Evolutionary conservation across 2,888 invertebrate species (phyloP), one percentile per base, ranked within the genome.

Genomic region (Brassicogethes aeneus): DNA sequence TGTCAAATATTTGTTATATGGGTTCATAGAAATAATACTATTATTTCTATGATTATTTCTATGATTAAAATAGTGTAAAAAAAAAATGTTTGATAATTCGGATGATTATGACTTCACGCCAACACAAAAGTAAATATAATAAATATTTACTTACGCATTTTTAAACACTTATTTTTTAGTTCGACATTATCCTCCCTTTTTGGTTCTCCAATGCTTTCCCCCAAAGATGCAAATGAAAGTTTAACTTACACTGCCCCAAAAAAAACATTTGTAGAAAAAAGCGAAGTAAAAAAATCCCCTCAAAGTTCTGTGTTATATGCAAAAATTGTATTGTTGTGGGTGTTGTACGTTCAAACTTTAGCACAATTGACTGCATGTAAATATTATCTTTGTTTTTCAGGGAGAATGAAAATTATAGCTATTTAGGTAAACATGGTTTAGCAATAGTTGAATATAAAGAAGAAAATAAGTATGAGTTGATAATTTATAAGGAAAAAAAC

Each of bases 361-460:
- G 5, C 23, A 23, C 23, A 23, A 10, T 7, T 23, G 5, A 7
- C 23, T n/a, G 10, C 23, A 23, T 23, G 23, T 23, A 10, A 23
- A 23, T 23, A 23, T 23, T 23, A 5, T 7, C 10, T 23, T 23
- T 7, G 10, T 7, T 23, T 23, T 56, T 45, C 43, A 68, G 68
- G 38, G 43, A 56, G 2, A 55, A 65, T 36, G 53, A 59, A 36
- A 56, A 57, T 30, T 62, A 64, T 38, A 53, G 51, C 12, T 38
- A 53, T 2, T 46, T 64, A 34, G 71, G 71, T 2, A 69, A 67
- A 55, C 63, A 68, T 43, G 72, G 71, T 14, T 51, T 71, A 37
- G 72, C 71, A 2, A 47, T 72, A 23, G 70, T 78, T 37, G 62
- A 60, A 8, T 54, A 56, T 35, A 44, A 51, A 35, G 34, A 47